Evolutionary conservation across 2,888 invertebrate species (phyloP).

Genomic region (Gymnosoma rotundatum): DNA sequence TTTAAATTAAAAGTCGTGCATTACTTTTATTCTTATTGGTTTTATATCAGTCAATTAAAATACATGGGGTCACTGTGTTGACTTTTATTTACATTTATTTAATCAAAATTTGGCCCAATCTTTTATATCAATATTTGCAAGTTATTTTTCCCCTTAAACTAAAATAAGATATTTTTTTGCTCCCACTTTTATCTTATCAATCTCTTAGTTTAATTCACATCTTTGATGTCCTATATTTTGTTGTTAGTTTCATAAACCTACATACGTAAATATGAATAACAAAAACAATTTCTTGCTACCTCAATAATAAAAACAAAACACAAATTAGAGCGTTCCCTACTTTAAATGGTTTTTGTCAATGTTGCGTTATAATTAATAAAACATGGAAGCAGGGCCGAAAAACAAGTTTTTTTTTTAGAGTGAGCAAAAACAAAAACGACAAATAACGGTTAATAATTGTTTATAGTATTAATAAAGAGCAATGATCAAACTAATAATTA

Average conservation of each 20-base stretch:
- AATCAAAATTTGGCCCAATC: no score
- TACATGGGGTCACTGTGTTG: no score
- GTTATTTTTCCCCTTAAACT: no score
- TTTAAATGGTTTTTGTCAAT: conserved; percentile 16
- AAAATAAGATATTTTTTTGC: no score
- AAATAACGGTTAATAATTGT: conserved; percentile 1
- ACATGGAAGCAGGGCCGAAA: background rate
- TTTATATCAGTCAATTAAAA: no score
- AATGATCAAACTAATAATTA: background rate
- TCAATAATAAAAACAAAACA: background rate
- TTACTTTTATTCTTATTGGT: no score
- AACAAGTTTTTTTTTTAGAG: background rate
- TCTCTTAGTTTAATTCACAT: no score
- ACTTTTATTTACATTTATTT: no score
- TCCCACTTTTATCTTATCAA: no score
- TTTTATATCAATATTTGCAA: no score
- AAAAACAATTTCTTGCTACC: conserved; percentile 31
- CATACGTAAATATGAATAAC: background rate
- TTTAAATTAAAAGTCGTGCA: no score
- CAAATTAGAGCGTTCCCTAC: conserved; percentile 29
- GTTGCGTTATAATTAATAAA: background rate
- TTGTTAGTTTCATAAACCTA: conserved; percentile 17
- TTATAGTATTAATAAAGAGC: background rate
- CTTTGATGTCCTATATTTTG: conserved; percentile 57
- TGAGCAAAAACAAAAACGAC: background rate